Evolutionary conservation across 2,888 invertebrate genomes (phyloP), one percentile per base, ranked within the genome.

Genomic region (Artemia sinica): DNA sequence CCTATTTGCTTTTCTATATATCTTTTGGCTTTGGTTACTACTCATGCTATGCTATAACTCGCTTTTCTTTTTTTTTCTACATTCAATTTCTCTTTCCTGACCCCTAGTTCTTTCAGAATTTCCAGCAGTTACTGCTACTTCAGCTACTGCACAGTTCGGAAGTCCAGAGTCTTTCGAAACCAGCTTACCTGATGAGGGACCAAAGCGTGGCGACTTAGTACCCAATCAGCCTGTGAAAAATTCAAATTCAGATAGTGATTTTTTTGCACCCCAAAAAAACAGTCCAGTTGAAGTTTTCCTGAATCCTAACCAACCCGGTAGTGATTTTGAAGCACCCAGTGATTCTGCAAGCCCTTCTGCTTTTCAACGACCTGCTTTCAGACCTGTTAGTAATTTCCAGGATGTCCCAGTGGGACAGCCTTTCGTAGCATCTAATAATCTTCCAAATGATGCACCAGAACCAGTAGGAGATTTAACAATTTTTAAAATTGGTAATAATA

Each of bases 31-130:
- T 58, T 58, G 63, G 63, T 58, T 58, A 28, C 63, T 58, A 18
- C 63, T 58, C 10, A 41, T 58, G 63, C 63, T 58, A 41, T 41
- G 41, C 41, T 41, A 41, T 41, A 41, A 41, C 41, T 41, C 6
- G 41, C 41, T 41, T 41, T 41, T 41, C 41, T 41, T 41, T 41
- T 41, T 41, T 18, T 41, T 41, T 41, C 41, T 41, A 41, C 41
- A 41, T 41, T 41, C 41, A 41, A 41, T 41, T 41, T 41, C 41
- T 41, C 41, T 41, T 41, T 41, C 41, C 41, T 41, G 41, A 41
- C 41, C 41, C 63, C 63, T 58, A 28, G 63, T 58, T 58, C 63
- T 58, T 58, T 58, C 63, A 58, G 63, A 58, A 28, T n/a, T 28
- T 28, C 63, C 9, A 18, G 14, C 63, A 18, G 63, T 58, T 58